Evolutionary conservation across 2,113 vertebrate genomes (phyloP).

Genomic region (Oxyruncus cristatus): DNA sequence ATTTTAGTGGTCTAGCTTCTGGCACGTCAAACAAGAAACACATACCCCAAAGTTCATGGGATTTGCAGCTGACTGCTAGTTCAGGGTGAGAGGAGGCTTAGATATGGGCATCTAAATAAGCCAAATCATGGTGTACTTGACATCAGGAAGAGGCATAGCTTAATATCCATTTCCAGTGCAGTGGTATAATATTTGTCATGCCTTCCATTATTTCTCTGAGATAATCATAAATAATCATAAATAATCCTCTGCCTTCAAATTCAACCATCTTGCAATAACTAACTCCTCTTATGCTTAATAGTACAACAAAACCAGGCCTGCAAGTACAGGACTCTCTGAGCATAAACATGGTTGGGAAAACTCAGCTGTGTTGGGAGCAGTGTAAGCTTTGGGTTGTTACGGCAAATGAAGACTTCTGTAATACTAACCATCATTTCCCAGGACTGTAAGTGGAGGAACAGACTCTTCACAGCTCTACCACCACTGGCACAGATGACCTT

Average conservation of each 20-base stretch:
- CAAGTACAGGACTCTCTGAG: background rate
- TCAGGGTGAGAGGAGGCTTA: background rate
- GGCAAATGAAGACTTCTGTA: background rate
- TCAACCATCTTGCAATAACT: background rate
- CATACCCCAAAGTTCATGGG: background rate
- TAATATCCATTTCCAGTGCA: background rate
- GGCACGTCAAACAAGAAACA: background rate
- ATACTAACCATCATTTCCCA: background rate
- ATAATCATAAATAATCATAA: background rate
- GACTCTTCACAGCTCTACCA: background rate
- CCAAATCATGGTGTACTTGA: background rate
- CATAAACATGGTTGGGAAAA: background rate
- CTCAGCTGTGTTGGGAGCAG: background rate
- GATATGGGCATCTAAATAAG: background rate
- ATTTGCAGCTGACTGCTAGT: background rate
- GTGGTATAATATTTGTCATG: background rate
- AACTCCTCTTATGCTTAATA: background rate
- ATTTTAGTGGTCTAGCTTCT: background rate
- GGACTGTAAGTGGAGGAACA: background rate
- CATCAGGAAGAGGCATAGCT: background rate
- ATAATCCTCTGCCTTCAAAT: background rate
- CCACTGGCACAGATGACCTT: background rate
- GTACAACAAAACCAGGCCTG: background rate
- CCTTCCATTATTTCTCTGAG: background rate
- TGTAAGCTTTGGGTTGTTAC: background rate